phyloP scores from a whole-genome alignment of 2,797 vertebrate genomes.

The Phrynocephalus vlangalii region DNA sequence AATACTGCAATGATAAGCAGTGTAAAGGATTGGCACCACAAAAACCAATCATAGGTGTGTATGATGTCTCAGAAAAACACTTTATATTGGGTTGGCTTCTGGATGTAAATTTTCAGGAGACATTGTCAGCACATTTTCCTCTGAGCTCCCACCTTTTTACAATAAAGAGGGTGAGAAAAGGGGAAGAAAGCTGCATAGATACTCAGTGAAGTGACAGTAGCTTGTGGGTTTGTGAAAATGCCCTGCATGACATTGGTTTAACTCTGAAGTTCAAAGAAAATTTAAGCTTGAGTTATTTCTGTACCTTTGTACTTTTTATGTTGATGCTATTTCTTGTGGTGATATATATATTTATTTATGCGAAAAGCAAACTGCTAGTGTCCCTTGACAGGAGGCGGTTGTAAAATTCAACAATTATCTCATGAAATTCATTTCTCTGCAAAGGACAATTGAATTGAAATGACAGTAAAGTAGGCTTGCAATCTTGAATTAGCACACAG shows the following conservation, averaged over 20 bases:
- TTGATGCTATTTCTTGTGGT: fast-evolving
- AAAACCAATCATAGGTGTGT: neutral
- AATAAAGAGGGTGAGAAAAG: neutral
- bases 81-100: neutral
- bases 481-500: constrained; percentile 43
- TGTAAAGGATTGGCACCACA: neutral
- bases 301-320: neutral
- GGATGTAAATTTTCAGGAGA: neutral
- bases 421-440: constrained; percentile 58
- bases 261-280: constrained; percentile 7
- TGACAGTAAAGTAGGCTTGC: constrained; percentile 49
- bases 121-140: neutral
- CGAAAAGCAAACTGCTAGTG: neutral
- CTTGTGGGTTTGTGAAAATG: constrained; percentile 1
- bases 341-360: neutral
- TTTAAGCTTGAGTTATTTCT: constrained; percentile 10
- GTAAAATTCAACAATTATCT: constrained; percentile 49
- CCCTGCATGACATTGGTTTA: neutral
- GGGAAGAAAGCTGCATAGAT: neutral
- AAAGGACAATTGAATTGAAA: constrained; percentile 66
- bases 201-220: neutral
- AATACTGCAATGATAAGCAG: neutral
- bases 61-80: neutral
- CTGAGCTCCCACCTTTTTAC: neutral
- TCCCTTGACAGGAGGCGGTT: constrained; percentile 10